A percentile compares a stretch with the other conserved stretches of the same genome.
Conservation (phyloP, 2,113 vertebrate species). For the Tautogolabrus adspersus region DNA sequence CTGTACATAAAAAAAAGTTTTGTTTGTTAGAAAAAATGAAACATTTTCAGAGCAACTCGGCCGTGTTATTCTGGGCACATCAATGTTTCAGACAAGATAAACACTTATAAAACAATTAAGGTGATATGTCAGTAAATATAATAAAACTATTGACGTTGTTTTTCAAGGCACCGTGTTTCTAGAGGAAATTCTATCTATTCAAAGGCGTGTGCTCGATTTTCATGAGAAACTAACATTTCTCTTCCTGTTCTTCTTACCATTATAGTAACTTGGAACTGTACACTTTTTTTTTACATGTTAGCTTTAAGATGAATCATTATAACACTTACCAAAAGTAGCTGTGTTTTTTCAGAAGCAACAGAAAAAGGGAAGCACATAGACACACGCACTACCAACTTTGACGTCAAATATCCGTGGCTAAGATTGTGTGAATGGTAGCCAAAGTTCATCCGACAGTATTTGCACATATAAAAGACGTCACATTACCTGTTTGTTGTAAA, state of each 20-base stretch:
- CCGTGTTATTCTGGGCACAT: background rate
- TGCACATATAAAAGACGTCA: background rate
- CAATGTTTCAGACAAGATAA: too few species aligned
- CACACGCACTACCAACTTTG: background rate
- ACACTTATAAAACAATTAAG: background rate
- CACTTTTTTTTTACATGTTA: background rate
- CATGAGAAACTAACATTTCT: background rate
- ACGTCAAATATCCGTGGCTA: background rate
- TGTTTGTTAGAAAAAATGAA: background rate
- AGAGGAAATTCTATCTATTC: too few species aligned
- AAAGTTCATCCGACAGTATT: background rate
- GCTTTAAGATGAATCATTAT: background rate
- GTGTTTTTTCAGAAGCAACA: background rate
- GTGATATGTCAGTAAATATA: background rate
- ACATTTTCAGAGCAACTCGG: background rate
- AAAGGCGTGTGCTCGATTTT: background rate
- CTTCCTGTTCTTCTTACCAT: background rate
- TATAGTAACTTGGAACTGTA: background rate
- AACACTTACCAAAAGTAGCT: background rate
- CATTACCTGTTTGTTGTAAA: background rate
- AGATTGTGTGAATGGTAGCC: background rate
- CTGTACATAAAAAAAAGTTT: background rate
- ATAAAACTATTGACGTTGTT: too few species aligned
- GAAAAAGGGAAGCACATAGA: constrained; percentile 5
- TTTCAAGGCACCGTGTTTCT: too few species aligned